Base-by-base conservation (phyloP, 2,888 invertebrate genomes). In the Colletes collaris region DNA sequence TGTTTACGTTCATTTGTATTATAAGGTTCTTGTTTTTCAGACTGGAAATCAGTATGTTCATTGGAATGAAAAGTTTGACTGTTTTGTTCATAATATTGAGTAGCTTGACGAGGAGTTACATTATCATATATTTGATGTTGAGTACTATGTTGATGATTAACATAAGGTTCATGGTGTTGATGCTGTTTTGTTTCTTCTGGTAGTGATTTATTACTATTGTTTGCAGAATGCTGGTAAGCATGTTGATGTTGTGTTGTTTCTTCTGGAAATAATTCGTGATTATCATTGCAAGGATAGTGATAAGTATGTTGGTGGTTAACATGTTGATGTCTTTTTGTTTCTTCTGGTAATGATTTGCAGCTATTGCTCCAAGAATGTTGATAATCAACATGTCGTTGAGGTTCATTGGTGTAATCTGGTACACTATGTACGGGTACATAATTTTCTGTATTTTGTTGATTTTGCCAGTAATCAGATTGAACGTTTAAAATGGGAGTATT, bases 371-470 rank as follows among this genome's bases (percentile, higher is more conserved):
- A 65, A 46, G 37, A 56, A 58, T 67, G 69, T 16, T 76, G 82
- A 49, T 70, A 46, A 3, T 81, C 46, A 72, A 71, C 46, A 53
- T 67, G 58, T 46, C 75, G 56, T 19, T 76, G 68, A 69, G 58
- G 73, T 70, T 81, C 50, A 16, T 55, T 75, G 7, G 62, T 76
- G 70, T 76, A 67, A 46, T 79, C 59, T 40, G 75, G 68, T 37
- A 66, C 50, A 52, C 19, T 76, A 64, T 78, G 60, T 46, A 62
- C n/a, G 68, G 62, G 49, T 63, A 50, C 27, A 62, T 58, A 46
- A 68, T 52, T 66, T 53, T 76, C 64, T 49, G 60, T 37, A 4
- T 27, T 68, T 19, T 71, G 56, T 19, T 59, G 72, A 56, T 52
- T 52, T 13, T 60, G 64, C 50, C 55, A 68, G 40, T 35, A 27